These are phyloP conservation scores for Phrynocephalus versicolor DNA, from an alignment of 2,113 vertebrate species.

Conservation along the genomic window DNA sequence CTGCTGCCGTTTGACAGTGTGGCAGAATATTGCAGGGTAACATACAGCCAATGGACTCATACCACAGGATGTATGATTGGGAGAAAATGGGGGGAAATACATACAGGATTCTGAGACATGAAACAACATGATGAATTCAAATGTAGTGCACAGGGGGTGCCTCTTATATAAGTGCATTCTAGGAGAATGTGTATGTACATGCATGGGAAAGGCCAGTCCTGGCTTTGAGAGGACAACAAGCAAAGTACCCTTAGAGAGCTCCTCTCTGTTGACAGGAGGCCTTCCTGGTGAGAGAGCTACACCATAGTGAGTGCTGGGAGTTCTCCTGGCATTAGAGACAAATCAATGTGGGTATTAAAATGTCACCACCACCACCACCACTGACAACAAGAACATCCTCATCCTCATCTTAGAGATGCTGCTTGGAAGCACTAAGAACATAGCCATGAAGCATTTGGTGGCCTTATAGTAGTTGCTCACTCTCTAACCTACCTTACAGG, in stretches of 20 bases:
- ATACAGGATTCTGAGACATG: background rate
- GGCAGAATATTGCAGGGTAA: no score
- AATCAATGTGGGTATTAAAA: background rate
- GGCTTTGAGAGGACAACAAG: no score
- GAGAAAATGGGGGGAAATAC: no score
- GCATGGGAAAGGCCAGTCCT: background rate
- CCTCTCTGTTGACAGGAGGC: background rate
- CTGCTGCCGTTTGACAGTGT: no score
- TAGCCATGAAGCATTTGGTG: background rate
- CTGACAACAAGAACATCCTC: no score
- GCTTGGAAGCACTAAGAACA: no score
- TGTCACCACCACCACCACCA: background rate
- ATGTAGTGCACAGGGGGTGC: no score
- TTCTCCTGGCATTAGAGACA: background rate
- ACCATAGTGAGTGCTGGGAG: background rate
- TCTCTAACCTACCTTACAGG: background rate
- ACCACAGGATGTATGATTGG: background rate
- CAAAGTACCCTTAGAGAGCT: background rate
- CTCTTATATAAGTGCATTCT: no score
- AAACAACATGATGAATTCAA: background rate
- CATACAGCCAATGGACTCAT: background rate
- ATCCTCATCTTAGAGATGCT: no score
- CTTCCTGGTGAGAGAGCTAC: background rate
- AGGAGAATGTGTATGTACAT: background rate
- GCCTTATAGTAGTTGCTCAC: background rate